Conservation (phyloP, 2,797 vertebrate genomes). For the Clamator glandarius region DNA sequence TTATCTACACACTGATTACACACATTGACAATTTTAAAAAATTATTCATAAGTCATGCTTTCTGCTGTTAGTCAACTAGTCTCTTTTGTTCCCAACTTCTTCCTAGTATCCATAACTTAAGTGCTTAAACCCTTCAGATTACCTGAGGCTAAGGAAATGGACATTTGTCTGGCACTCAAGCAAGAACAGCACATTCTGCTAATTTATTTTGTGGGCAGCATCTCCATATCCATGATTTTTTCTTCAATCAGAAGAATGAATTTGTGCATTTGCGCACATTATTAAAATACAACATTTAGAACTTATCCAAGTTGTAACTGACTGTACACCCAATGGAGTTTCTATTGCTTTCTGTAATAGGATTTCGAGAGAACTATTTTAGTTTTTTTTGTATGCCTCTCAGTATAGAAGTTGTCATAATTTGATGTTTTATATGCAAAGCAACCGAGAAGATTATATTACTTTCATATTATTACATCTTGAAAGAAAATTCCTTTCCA, state of each 20-base stretch:
- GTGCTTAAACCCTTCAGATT: not conserved
- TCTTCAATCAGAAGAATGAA: constrained; percentile 7
- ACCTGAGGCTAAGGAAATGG: not conserved
- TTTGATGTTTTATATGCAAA: constrained; percentile 35
- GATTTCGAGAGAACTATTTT: constrained; percentile 22
- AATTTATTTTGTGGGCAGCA: not conserved
- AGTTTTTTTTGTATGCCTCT: not conserved
- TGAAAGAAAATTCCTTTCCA: not conserved
- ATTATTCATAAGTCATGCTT: constrained; percentile 5
- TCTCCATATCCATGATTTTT: not conserved
- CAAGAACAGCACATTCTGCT: not conserved
- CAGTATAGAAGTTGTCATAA: constrained; percentile 22
- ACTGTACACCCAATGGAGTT: constrained; percentile 18
- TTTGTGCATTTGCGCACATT: not conserved
- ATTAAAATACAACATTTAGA: constrained; percentile 28
- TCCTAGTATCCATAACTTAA: not conserved
- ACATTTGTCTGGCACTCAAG: not conserved
- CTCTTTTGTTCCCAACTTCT: not conserved
- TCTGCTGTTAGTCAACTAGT: not conserved
- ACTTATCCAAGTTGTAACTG: constrained; percentile 38
- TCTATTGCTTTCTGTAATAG: constrained; percentile 36
- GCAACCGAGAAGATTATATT: constrained; percentile 12
- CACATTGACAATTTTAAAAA: not conserved
- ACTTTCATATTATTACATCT: constrained; percentile 10
- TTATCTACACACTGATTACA: not conserved